Evolutionary conservation across 2,888 invertebrate species (phyloP).

Genomic region (Macaria liturata): DNA sequence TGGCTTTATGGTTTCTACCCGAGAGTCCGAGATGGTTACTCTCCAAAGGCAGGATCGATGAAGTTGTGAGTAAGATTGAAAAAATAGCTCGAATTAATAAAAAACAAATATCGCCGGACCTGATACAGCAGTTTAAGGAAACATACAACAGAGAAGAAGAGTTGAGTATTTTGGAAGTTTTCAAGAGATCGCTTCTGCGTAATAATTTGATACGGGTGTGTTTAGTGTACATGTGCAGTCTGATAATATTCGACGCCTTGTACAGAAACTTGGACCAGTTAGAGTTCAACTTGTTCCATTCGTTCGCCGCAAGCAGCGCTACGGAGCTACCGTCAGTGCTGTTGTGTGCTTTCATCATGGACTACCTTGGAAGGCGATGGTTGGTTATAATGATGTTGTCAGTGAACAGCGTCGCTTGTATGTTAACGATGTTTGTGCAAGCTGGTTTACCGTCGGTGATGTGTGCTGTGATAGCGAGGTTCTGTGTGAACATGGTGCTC

Average conservation of each 20-base stretch:
- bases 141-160: constrained; percentile 39
- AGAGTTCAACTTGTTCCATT: constrained; percentile 57
- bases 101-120: constrained; percentile 48
- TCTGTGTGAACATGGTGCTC: constrained; percentile 54
- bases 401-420: constrained; percentile 47
- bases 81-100: constrained; percentile 54
- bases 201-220: constrained; percentile 52
- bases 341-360: constrained; percentile 54
- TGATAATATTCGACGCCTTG: constrained; percentile 54
- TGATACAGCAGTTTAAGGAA: constrained; percentile 52
- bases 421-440: constrained; percentile 46
- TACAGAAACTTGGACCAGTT: constrained; percentile 54
- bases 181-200: constrained; percentile 51
- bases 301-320: constrained; percentile 54
- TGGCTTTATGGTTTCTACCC: constrained; percentile 53
- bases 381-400: constrained; percentile 44
- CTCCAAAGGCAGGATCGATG: constrained; percentile 55
- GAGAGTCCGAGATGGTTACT: constrained; percentile 64
- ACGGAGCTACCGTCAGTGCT: constrained; percentile 59
- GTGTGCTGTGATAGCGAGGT: constrained; percentile 57
- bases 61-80: constrained; percentile 51
- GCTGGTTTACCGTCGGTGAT: constrained; percentile 48
- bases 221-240: constrained; percentile 51
- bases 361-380: constrained; percentile 58
- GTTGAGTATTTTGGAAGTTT: constrained; percentile 45